phyloP scores from a whole-genome alignment of 2,797 vertebrate genomes.

The Ptychadena robeensis region DNA sequence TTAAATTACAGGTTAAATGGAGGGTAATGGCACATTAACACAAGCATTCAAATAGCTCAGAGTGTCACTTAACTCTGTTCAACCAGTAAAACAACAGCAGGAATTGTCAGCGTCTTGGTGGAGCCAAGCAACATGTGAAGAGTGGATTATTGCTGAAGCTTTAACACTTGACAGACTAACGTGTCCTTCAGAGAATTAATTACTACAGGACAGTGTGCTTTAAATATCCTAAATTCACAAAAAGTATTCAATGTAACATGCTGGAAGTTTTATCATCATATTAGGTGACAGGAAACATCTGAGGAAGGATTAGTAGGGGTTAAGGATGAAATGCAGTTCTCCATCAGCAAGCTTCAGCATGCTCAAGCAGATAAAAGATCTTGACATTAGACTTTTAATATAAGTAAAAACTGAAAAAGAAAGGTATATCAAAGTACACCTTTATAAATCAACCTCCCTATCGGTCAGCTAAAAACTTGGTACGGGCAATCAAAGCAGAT shows the following conservation, averaged over 20 bases:
- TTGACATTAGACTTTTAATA: too few species aligned
- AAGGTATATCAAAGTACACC: too few species aligned
- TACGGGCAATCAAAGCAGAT: too few species aligned
- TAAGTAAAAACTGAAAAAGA: too few species aligned
- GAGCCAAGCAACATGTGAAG: constrained; percentile 40
- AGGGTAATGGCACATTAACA: constrained; percentile 62
- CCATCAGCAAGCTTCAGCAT: too few species aligned
- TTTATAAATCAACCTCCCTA: too few species aligned
- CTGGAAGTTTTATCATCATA: background rate
- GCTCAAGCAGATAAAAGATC: too few species aligned
- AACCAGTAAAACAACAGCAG: constrained; percentile 44
- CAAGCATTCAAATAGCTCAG: constrained; percentile 55
- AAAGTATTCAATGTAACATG: background rate
- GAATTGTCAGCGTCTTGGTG: constrained; percentile 46
- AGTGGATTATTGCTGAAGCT: constrained; percentile 41
- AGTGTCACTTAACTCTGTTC: constrained; percentile 58
- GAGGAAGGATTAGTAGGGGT: too few species aligned
- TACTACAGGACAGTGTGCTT: constrained; percentile 17
- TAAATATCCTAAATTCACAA: background rate
- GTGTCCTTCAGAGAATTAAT: constrained; percentile 20
- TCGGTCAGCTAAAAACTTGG: too few species aligned
- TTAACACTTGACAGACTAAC: constrained; percentile 55
- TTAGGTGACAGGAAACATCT: too few species aligned
- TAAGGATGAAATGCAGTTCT: too few species aligned
- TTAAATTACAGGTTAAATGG: constrained; percentile 61